Conservation (phyloP, 2,888 invertebrate species). For the Drosophila siamana region DNA sequence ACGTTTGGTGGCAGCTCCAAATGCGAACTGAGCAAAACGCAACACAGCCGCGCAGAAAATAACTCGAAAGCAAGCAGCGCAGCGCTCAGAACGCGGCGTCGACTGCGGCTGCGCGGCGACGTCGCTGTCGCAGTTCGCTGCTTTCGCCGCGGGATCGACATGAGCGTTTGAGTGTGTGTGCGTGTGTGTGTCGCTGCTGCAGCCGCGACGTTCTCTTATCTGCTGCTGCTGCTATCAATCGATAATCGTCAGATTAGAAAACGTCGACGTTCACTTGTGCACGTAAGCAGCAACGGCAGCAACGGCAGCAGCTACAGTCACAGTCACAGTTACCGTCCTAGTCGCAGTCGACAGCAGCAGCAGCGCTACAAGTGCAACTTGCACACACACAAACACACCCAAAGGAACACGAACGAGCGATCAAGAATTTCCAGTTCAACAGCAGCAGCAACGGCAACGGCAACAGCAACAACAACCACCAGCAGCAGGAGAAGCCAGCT, state of each 20-base stretch:
- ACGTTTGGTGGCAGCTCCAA: constrained; percentile 68
- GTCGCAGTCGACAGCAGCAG: constrained; percentile 39
- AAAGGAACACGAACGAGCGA: constrained; percentile 53
- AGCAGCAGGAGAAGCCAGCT: constrained; percentile 9
- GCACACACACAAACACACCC: constrained; percentile 31
- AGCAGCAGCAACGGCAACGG: constrained; percentile 39
- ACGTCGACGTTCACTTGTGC: constrained; percentile 74
- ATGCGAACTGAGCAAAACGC: constrained; percentile 71
- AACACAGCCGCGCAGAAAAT: constrained; percentile 69
- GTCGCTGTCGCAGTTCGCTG: constrained; percentile 43
- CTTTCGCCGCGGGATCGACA: constrained; percentile 47
- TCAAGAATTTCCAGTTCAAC: constrained; percentile 78
- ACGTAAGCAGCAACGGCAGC: constrained; percentile 61
- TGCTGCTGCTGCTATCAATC: constrained; percentile 65
- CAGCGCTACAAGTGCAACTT: constrained; percentile 78
- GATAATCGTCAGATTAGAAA: constrained; percentile 79
- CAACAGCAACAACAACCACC: constrained; percentile 41
- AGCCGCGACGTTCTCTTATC: constrained; percentile 53
- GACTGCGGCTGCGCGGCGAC: constrained; percentile 62
- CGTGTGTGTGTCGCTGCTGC: constrained; percentile 41
- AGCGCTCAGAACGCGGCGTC: constrained; percentile 42
- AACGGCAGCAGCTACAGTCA: constrained; percentile 15
- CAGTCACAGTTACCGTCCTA: constrained; percentile 29
- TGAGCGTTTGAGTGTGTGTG: constrained; percentile 8
- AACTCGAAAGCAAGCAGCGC: constrained; percentile 63